Base-by-base conservation (phyloP, 2,797 vertebrate species). In the Brotula barbata region DNA sequence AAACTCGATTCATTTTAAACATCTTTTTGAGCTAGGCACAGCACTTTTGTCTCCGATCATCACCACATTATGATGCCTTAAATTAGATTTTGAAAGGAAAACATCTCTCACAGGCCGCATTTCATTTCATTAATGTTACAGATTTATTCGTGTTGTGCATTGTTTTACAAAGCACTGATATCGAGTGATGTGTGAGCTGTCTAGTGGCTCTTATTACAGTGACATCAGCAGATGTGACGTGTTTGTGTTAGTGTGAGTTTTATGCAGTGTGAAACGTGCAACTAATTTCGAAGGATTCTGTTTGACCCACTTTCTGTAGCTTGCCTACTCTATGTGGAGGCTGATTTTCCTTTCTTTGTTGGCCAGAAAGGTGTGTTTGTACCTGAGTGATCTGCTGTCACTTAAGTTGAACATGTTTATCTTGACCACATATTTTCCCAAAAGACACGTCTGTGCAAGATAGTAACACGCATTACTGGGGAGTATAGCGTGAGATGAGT, bases 171-270 rank as follows among this genome's bases (percentile, higher is more conserved):
- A 20, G 3, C 31, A 15, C 17, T 39, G 21, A 0, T 17, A 4
- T 28, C 25, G 37, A 2, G 19, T 10, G 1, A 7, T 60, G 21
- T 60, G 21, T 40, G 11, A 9, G 1, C 41, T 49, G 19, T 58
- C 17, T 42, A n/a, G 49, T 23, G 6, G 1, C 36, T 65, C 21
- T 57, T 44, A 5, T 47, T 56, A 58, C 47, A 65, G 28, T 53
- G 45, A 48, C 0, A 7, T 42, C 51, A 60, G 46, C 36, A 51
- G 31, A 58, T 53, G 16, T 44, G 5, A 17, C 19, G 25, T 28
- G 25, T 28, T 4, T 28, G 25, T 28, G 25, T 28, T 4, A 4
- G 25, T 28, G 25, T 28, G 25, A 4, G 25, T 28, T 28, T 4
- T 28, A 8, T 28, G 25, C 2, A 16, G 12, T 28, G 10, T 48